Evolutionary conservation across 2,113 vertebrate genomes (phyloP), one percentile per base, ranked within the genome.

Genomic region (Siniperca knerii): DNA sequence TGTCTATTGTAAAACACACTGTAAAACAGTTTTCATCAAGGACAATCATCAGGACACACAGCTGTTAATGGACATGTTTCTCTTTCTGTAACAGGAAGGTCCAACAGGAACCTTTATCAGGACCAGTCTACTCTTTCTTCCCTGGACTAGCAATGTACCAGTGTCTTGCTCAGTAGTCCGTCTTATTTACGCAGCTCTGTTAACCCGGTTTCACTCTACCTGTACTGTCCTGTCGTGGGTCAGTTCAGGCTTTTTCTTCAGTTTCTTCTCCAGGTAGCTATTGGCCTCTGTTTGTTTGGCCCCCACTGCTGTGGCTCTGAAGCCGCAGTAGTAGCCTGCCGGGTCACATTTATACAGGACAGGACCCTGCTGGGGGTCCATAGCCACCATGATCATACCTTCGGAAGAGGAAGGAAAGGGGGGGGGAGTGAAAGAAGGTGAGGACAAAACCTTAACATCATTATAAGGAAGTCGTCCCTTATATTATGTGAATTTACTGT

Each of bases 261-360:
- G 83, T 46, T 96, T 96, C 87, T 96, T 96, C 90, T 96, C 96
- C 90, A 96, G 88, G 89, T 94, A 96, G 79, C 93, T 94, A 82
- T 92, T 96, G 29, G 95, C 96, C 89, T 96, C 96, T 0, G 86
- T 92, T 62, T 96, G 96, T 57, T 96, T 96, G 81, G 90, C 89
- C 5, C 96, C 96, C 0, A 95, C 96, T 0, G 93, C 87, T 0
- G 95, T 95, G 42, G 95, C 96, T 50, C 93, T 93, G 87, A 96
- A 96, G 73, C 96, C 96, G 4, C 95, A 96, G 93, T 93, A 96
- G 90, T 96, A 96, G 7, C 96, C 96, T 0, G 96, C 96, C 0
- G 96, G 96, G 91, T 96, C 96, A 21, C 95, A 96, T 85, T 96
- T 96, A 76, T 79, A 96, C 46, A 96, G 92, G 76, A 94, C 77